Percentiles rank a stretch among this genome's conserved stretches.
Conservation (phyloP, 2,797 vertebrate genomes). For the Schizopygopsis pylzovi region DNA sequence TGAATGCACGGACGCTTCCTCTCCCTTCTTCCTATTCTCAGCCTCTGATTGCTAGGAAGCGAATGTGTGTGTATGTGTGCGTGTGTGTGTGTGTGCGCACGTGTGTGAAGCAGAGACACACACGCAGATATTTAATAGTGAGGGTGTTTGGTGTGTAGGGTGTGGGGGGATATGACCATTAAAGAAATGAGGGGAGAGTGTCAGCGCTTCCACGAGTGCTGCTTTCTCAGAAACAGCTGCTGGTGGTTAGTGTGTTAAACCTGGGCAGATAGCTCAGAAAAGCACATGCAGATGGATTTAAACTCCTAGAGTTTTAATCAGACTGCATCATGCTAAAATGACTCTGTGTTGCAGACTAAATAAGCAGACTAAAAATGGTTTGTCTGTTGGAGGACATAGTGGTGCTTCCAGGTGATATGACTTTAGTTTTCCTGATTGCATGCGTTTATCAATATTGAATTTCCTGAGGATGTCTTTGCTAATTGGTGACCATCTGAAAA, state of each 20-base stretch:
- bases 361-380: slow-evolving; percentile 29
- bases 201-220: slow-evolving; percentile 79
- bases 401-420: slow-evolving; percentile 25
- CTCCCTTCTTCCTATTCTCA: slow-evolving; percentile 86
- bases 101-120: slow-evolving; percentile 40
- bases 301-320: slow-evolving; percentile 26
- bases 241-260: slow-evolving; percentile 67
- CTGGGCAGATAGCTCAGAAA: slow-evolving; percentile 18
- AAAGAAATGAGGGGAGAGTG: slow-evolving; percentile 74
- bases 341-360: slow-evolving; percentile 23
- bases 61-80: slow-evolving; percentile 67
- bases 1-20: slow-evolving; percentile 82
- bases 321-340: slow-evolving; percentile 29
- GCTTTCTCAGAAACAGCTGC: slow-evolving; percentile 79
- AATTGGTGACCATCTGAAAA: slow-evolving; percentile 5
- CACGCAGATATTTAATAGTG: slow-evolving; percentile 32
- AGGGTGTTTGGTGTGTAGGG: slow-evolving; percentile 57
- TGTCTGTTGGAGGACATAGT: slow-evolving; percentile 19
- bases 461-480: slow-evolving; percentile 27
- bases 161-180: slow-evolving; percentile 79
- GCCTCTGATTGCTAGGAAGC: slow-evolving; percentile 80
- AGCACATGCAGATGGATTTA: slow-evolving; percentile 33
- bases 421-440: slow-evolving; percentile 29
- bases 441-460: slow-evolving; percentile 33
- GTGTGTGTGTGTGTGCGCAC: slow-evolving; percentile 42